These are phyloP conservation scores for Spisula solida DNA, from an alignment of 2,888 invertebrate species.

Conservation along the genomic window DNA sequence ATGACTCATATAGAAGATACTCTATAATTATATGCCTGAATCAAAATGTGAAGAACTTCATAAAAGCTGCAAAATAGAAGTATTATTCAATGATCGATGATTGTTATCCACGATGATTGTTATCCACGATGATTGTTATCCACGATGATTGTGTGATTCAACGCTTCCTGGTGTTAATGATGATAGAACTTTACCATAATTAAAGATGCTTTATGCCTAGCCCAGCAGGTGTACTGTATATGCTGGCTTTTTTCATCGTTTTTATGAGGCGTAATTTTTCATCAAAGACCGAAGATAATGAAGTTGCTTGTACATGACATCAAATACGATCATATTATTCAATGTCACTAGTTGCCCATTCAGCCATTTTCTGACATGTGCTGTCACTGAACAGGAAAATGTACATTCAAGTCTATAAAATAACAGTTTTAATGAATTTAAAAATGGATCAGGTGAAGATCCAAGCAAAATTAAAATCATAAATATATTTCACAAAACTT, in stretches of 20 bases:
- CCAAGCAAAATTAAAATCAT: too few species aligned
- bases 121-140: too few species aligned
- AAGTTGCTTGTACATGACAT: neutral
- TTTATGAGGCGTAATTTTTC: conserved; percentile 1
- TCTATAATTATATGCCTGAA: neutral
- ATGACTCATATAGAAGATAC: too few species aligned
- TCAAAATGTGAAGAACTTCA: neutral
- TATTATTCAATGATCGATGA: conserved; percentile 17
- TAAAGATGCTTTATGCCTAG: neutral
- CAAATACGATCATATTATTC: neutral
- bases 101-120: neutral
- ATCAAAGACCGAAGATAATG: neutral
- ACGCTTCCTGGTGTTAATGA: neutral
- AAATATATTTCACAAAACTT: too few species aligned
- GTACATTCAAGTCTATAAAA: too few species aligned
- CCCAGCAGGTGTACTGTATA: neutral
- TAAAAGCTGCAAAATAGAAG: neutral
- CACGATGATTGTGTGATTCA: neutral
- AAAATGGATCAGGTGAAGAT: too few species aligned
- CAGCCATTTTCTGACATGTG: too few species aligned
- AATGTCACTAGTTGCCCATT: too few species aligned
- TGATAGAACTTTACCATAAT: conserved; percentile 2
- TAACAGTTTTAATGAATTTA: too few species aligned
- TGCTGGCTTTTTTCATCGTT: neutral
- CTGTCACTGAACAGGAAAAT: too few species aligned